Evolutionary conservation across 2,888 invertebrate species (phyloP).

Genomic region (Metellina segmentata): DNA sequence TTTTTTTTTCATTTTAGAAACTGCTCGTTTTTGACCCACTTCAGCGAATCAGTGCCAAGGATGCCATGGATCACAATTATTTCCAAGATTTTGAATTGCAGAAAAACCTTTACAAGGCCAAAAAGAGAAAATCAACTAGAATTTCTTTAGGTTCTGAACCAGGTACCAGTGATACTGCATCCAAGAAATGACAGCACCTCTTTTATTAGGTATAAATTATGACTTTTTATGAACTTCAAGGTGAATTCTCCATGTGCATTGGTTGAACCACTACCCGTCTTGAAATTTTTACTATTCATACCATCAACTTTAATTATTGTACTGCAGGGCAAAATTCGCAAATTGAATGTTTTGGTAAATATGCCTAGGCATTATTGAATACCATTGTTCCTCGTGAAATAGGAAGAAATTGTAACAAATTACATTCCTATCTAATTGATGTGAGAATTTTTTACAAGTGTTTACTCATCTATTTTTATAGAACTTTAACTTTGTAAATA

Average conservation of each 20-base stretch:
- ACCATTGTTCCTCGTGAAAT: not conserved
- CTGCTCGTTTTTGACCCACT: constrained; percentile 91
- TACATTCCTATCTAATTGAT: not conserved
- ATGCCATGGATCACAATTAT: constrained; percentile 90
- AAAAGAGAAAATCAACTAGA: constrained; percentile 47
- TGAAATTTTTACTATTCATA: not conserved
- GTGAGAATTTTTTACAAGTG: constrained; percentile 13
- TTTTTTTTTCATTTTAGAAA: constrained; percentile 83
- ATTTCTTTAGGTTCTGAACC: constrained; percentile 66
- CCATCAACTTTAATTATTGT: not conserved
- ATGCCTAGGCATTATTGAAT: not conserved
- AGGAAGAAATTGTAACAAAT: not conserved
- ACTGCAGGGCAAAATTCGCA: not conserved
- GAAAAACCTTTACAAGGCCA: constrained; percentile 69
- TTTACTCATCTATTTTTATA: constrained; percentile 24
- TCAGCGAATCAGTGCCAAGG: constrained; percentile 88
- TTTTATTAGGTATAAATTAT: constrained; percentile 61
- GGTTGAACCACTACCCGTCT: not conserved
- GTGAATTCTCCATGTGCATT: not conserved
- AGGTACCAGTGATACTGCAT: constrained; percentile 48
- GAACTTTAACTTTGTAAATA: constrained; percentile 18
- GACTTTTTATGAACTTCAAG: not conserved
- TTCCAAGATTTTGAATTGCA: constrained; percentile 82
- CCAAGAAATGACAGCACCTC: constrained; percentile 49
- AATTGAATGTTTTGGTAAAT: not conserved